phyloP scores from a whole-genome alignment of 2,888 invertebrate species.

The Rhagophthalmus giganteus region DNA sequence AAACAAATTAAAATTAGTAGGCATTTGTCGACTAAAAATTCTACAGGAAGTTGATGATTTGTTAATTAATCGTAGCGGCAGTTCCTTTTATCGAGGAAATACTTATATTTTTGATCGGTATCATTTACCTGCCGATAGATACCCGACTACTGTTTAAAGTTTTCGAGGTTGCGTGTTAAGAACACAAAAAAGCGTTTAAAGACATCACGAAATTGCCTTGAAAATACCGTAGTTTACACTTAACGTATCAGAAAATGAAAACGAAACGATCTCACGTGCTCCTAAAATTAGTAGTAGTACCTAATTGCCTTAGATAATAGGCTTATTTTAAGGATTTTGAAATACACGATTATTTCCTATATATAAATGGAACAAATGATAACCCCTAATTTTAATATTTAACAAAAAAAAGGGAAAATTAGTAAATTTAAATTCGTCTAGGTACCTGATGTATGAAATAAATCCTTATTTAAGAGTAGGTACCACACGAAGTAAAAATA shows the following conservation, averaged over 20 bases:
- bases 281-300: conserved; percentile 9
- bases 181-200: conserved; percentile 18
- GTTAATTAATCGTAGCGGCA: conserved; percentile 8
- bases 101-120: conserved; percentile 17
- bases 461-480: no score
- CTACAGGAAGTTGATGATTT: conserved; percentile 11
- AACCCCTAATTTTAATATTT: not conserved
- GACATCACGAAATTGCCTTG: conserved; percentile 11
- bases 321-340: no score
- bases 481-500: no score
- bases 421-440: no score
- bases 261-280: conserved; percentile 17
- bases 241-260: conserved; percentile 10
- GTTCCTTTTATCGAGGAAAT: conserved; percentile 6
- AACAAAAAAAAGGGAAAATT: not conserved
- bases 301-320: conserved; percentile 9
- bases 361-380: not conserved
- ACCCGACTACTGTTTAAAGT: conserved; percentile 8
- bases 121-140: conserved; percentile 7
- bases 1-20: no score
- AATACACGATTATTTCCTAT: no score
- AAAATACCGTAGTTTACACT: conserved; percentile 7
- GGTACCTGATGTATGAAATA: no score
- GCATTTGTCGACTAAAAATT: no score
- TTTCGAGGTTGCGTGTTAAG: conserved; percentile 12